Conservation (phyloP, 2,113 vertebrate genomes). For the Scomber colias region DNA sequence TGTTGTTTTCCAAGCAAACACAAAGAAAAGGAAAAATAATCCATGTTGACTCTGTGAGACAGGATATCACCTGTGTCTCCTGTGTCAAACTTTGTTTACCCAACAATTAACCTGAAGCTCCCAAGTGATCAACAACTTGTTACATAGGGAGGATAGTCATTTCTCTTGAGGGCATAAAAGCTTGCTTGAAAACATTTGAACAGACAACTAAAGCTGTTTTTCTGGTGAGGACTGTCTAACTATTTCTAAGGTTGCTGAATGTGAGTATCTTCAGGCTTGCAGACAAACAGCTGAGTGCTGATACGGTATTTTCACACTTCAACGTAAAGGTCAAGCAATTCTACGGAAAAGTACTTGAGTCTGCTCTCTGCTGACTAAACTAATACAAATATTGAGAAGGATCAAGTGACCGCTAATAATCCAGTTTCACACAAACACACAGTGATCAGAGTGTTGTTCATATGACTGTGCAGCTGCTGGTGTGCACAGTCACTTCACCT, state of each 20-base stretch:
- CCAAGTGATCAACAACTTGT: no score
- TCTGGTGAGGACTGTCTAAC: no score
- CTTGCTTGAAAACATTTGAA: neutral
- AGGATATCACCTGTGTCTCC: no score
- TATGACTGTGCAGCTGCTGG: conserved; percentile 55
- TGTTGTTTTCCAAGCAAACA: neutral
- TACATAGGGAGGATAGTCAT: neutral
- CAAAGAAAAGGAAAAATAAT: neutral
- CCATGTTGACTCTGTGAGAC: no score
- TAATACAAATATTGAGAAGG: neutral
- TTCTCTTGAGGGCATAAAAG: neutral
- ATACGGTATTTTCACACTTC: neutral
- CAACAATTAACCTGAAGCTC: neutral
- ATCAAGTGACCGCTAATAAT: neutral
- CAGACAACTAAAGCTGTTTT: neutral
- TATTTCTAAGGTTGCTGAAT: no score
- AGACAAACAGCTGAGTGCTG: neutral
- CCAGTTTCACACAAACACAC: conserved; percentile 5
- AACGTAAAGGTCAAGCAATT: conserved; percentile 14
- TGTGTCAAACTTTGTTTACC: neutral
- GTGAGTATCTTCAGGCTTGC: no score
- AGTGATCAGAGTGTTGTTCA: conserved; percentile 11
- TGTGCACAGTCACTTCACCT: conserved; percentile 26
- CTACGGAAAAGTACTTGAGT: neutral
- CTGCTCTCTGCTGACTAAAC: neutral